A percentile compares a stretch with the other conserved stretches of the same genome.
Conservation (phyloP, 2,888 invertebrate genomes). For the Sinelater perroti region DNA sequence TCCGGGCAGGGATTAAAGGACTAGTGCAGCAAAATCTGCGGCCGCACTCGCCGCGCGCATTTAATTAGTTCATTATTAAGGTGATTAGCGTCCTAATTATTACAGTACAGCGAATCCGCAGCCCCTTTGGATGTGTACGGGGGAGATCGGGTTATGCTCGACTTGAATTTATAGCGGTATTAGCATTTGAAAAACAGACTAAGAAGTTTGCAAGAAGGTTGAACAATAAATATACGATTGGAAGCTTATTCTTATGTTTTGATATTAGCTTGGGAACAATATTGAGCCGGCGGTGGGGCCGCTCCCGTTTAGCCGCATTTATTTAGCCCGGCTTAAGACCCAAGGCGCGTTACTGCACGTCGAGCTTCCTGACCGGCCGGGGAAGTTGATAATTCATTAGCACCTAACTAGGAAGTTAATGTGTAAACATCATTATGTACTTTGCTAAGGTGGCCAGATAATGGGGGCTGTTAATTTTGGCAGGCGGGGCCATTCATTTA, state of each 20-base stretch:
- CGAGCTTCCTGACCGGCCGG: neutral
- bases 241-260: too few relatives aligned
- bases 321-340: neutral
- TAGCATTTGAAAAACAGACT: neutral
- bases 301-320: neutral
- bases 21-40: neutral
- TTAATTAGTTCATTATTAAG: too few relatives aligned
- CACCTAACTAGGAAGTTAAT: constrained; percentile 1
- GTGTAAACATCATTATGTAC: constrained; percentile 2
- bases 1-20: constrained; percentile 4
- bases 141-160: neutral
- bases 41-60: neutral
- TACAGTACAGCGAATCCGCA: too few relatives aligned
- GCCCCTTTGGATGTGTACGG: too few relatives aligned
- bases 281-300: too few relatives aligned
- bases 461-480: neutral
- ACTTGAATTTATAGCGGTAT: neutral
- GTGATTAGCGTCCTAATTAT: too few relatives aligned
- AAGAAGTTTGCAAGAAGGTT: neutral
- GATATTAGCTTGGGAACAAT: too few relatives aligned
- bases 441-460: neutral
- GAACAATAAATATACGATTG: neutral
- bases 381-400: constrained; percentile 5
- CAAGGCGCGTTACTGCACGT: constrained; percentile 1
- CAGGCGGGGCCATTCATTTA: too few relatives aligned